Evolutionary conservation across 2,797 vertebrate species (phyloP).

Genomic region (Sebastes iracundus): DNA sequence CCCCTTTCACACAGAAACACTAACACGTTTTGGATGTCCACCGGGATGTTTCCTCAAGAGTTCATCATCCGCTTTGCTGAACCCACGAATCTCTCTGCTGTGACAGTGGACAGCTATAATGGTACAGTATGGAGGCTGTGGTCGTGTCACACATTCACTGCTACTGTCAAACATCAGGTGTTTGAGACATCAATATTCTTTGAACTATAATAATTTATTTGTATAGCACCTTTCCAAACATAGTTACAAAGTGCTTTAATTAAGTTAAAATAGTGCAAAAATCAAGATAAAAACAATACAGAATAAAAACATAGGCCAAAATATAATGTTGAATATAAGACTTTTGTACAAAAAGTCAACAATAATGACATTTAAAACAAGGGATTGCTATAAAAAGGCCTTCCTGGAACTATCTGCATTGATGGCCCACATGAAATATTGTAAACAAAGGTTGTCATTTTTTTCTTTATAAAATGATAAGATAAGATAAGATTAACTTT

Average conservation of each 20-base stretch:
- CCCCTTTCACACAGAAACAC: slow-evolving; percentile 77
- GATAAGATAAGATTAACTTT: too few relatives aligned
- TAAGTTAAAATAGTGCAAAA: too few relatives aligned
- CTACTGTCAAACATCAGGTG: background rate
- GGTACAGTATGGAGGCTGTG: slow-evolving; percentile 73
- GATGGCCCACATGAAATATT: background rate
- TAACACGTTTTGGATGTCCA: slow-evolving; percentile 93
- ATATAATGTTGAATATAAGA: too few relatives aligned
- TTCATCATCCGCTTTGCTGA: slow-evolving; percentile 89
- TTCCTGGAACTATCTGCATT: too few relatives aligned
- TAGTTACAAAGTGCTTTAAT: too few relatives aligned
- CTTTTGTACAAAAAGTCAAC: too few relatives aligned
- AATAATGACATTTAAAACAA: too few relatives aligned
- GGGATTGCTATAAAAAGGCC: too few relatives aligned
- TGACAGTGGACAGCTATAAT: slow-evolving; percentile 88
- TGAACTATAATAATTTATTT: too few relatives aligned
- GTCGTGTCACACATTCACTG: background rate
- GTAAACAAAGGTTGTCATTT: background rate
- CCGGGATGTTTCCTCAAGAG: slow-evolving; percentile 97
- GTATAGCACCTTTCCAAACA: too few relatives aligned
- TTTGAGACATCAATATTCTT: background rate
- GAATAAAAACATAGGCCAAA: too few relatives aligned
- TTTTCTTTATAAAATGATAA: background rate
- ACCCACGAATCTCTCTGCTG: slow-evolving; percentile 79
- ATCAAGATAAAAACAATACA: too few relatives aligned